phyloP scores from a whole-genome alignment of 2,797 vertebrate genomes.

The Sorex maritimensis region DNA sequence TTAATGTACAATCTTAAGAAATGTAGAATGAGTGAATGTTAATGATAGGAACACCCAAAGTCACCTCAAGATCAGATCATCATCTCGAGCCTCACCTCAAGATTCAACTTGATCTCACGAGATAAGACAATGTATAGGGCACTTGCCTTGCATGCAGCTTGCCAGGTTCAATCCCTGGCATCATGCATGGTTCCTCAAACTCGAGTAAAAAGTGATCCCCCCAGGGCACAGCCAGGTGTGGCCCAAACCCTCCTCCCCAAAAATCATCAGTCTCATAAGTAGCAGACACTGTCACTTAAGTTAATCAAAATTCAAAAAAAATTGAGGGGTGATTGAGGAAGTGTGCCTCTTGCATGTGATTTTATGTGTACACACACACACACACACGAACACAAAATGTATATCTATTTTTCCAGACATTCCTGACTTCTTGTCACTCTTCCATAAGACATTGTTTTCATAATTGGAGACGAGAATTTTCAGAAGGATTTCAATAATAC shows the following conservation, averaged over 20 bases:
- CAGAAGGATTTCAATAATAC: not conserved
- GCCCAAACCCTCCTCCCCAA: too few relatives aligned
- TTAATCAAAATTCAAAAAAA: not conserved
- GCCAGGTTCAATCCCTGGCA: too few relatives aligned
- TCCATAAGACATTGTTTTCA: not conserved
- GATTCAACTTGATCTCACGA: too few relatives aligned
- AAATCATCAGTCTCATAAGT: not conserved
- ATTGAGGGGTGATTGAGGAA: not conserved
- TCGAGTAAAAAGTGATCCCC: too few relatives aligned
- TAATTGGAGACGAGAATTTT: slow-evolving; percentile 33
- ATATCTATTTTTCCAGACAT: not conserved
- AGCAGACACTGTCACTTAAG: not conserved
- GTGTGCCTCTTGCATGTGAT: not conserved
- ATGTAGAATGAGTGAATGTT: not conserved
- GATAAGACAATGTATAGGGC: too few relatives aligned
- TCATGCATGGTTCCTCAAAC: too few relatives aligned
- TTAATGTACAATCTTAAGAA: not conserved
- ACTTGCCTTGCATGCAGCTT: too few relatives aligned
- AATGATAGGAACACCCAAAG: not conserved
- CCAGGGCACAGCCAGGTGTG: too few relatives aligned
- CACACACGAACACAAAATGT: not conserved
- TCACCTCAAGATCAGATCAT: not conserved
- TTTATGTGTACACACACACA: not conserved
- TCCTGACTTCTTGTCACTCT: not conserved
- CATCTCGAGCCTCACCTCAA: too few relatives aligned